Evolutionary conservation across 2,113 vertebrate genomes (phyloP), one percentile per base, ranked within the genome.

Genomic region (Piaya cayana): DNA sequence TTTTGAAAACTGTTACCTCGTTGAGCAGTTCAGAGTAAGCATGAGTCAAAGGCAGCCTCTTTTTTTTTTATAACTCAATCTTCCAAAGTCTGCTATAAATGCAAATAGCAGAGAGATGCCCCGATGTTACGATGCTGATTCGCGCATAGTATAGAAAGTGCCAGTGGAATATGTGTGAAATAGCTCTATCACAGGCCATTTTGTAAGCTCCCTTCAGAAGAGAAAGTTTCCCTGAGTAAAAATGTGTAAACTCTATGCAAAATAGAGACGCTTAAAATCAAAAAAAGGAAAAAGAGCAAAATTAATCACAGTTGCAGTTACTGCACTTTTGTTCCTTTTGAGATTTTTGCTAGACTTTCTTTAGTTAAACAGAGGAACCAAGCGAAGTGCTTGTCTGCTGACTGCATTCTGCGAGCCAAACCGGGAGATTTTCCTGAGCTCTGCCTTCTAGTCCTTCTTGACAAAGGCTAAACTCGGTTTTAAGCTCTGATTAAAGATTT

Each of bases 71-170:
- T 92, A 97, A 93, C 87, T 93, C 95, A 87, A 85, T 97, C 96
- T 97, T 96, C 96, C 92, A 76, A 94, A 95, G 84, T 80, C 92
- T 97, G 96, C 97, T 98, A 74, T 95, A 98, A 97, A 96, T 90
- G 94, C 71, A 93, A 94, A 93, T 82, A 82, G 91, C 22, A 14
- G 86, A 60, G 85, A 95, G 88, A 71, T 96, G 97, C 96, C 96
- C 95, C 96, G 75, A 95, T 92, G 97, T 96, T 96, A 96, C 93
- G 94, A 96, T 93, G 90, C 95, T 95, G 95, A 85, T 95, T 81
- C 56, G 93, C 5, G 0, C 92, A 75, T 91, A 82, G 93, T 93
- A 95, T 81, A 93, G 94, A 78, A 98, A 96, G 88, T 95, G 93
- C 93, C 93, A 94, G 95, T 82, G 94, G 88, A 96, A 92, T 92